phyloP scores from a whole-genome alignment of 2,113 vertebrate genomes.

The Peromyscus californicus region DNA sequence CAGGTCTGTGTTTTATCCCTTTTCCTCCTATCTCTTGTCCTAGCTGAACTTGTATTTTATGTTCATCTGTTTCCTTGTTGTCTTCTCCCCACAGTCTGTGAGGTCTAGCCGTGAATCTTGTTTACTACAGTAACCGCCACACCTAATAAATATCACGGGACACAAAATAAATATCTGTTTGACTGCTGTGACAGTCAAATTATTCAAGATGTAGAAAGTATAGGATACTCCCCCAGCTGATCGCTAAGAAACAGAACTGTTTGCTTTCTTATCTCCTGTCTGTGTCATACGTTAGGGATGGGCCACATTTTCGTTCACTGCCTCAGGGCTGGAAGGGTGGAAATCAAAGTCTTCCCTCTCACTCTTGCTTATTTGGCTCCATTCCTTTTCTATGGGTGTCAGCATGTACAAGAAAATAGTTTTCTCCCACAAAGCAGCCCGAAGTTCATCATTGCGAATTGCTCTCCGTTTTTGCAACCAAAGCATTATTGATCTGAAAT shows the following conservation, averaged over 20 bases:
- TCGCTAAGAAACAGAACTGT: not conserved
- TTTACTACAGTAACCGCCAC: not conserved
- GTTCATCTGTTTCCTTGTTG: not conserved
- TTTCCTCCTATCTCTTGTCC: not conserved
- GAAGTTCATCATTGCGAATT: not conserved
- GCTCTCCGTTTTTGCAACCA: not conserved
- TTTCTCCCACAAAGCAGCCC: constrained; percentile 18
- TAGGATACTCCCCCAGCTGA: not conserved
- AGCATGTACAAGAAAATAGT: constrained; percentile 20
- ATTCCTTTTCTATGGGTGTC: constrained; percentile 16
- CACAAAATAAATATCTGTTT: not conserved
- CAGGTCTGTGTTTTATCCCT: not conserved
- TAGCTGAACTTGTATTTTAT: constrained; percentile 1
- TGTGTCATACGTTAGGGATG: not conserved
- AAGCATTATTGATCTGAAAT: not conserved
- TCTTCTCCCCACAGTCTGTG: not conserved
- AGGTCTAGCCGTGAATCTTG: not conserved
- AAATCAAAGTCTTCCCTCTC: not conserved
- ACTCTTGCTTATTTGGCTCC: not conserved
- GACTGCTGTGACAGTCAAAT: not conserved
- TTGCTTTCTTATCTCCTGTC: not conserved
- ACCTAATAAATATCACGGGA: not conserved
- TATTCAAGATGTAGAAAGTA: not conserved
- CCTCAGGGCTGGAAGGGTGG: not conserved
- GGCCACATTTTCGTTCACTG: not conserved